These are phyloP conservation scores for Euplexia lucipara DNA, from an alignment of 2,888 invertebrate species.

Conservation along the genomic window DNA sequence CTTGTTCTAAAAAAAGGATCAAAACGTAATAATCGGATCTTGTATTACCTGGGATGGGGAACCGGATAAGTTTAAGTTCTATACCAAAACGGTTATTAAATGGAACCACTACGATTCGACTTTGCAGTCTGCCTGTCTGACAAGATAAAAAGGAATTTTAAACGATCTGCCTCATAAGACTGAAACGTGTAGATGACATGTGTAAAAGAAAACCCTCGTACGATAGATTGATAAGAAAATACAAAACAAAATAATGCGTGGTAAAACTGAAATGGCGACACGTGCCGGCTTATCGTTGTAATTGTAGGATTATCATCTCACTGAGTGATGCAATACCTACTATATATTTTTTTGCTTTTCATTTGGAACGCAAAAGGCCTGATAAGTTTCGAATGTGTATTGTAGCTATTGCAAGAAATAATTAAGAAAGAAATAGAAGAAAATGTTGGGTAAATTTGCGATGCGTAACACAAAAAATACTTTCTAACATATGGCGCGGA, in stretches of 20 bases:
- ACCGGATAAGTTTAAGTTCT: too few relatives aligned
- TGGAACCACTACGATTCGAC: too few relatives aligned
- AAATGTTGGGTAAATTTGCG: too few relatives aligned
- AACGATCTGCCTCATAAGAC: background rate
- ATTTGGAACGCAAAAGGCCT: constrained; percentile 5
- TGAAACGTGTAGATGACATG: background rate
- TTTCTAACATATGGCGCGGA: too few relatives aligned
- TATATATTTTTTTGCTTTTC: constrained; percentile 4
- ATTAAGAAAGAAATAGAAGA: too few relatives aligned
- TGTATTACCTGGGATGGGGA: too few relatives aligned
- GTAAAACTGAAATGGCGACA: constrained; percentile 5
- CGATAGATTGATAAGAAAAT: constrained; percentile 28
- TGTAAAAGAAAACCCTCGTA: constrained; percentile 15
- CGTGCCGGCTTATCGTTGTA: constrained; percentile 20
- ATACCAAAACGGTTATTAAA: too few relatives aligned
- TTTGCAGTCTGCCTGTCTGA: too few relatives aligned
- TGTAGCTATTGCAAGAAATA: background rate
- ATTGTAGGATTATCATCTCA: constrained; percentile 29
- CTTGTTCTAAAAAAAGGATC: too few relatives aligned
- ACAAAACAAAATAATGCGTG: constrained; percentile 3
- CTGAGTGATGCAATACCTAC: constrained; percentile 25
- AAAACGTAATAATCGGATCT: too few relatives aligned
- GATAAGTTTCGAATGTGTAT: background rate
- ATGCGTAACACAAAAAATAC: too few relatives aligned
- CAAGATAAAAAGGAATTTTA: too few relatives aligned